Evolutionary conservation across 2,888 invertebrate species (phyloP).

Genomic region (Pyrrhia umbra): DNA sequence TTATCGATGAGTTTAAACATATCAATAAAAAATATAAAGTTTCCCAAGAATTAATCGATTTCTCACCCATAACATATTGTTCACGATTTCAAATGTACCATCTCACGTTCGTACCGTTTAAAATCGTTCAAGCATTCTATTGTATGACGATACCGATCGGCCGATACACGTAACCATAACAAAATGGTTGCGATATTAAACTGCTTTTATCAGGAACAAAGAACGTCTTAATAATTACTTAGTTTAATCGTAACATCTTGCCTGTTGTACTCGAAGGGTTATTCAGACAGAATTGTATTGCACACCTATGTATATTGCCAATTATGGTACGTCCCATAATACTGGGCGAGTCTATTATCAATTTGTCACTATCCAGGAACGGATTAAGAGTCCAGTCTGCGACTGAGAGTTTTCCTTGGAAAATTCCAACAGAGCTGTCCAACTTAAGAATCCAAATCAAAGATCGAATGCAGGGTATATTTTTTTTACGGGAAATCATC

Average conservation of each 20-base stretch:
- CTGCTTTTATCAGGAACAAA: conserved; percentile 21
- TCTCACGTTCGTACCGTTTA: conserved; percentile 15
- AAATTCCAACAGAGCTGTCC: too few relatives aligned
- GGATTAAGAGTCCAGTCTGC: too few relatives aligned
- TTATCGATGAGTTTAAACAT: too few relatives aligned
- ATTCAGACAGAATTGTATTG: too few relatives aligned
- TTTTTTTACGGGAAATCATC: too few relatives aligned
- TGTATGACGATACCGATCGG: conserved; percentile 7
- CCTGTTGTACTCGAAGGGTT: neutral
- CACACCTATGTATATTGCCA: too few relatives aligned
- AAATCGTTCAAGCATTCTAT: conserved; percentile 18
- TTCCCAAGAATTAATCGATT: conserved; percentile 10
- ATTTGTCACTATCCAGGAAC: too few relatives aligned
- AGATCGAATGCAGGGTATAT: too few relatives aligned
- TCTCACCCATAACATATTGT: neutral
- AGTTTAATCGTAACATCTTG: neutral
- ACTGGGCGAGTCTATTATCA: too few relatives aligned
- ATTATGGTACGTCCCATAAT: too few relatives aligned
- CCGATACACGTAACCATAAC: conserved; percentile 22
- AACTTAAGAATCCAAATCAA: too few relatives aligned
- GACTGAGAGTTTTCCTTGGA: too few relatives aligned
- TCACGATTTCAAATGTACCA: conserved; percentile 13
- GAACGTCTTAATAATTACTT: neutral
- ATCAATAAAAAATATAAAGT: neutral
- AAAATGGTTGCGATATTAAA: conserved; percentile 17